These are phyloP conservation scores for Stigmatopora nigra DNA, from an alignment of 2,113 vertebrate genomes.

Conservation along the genomic window DNA sequence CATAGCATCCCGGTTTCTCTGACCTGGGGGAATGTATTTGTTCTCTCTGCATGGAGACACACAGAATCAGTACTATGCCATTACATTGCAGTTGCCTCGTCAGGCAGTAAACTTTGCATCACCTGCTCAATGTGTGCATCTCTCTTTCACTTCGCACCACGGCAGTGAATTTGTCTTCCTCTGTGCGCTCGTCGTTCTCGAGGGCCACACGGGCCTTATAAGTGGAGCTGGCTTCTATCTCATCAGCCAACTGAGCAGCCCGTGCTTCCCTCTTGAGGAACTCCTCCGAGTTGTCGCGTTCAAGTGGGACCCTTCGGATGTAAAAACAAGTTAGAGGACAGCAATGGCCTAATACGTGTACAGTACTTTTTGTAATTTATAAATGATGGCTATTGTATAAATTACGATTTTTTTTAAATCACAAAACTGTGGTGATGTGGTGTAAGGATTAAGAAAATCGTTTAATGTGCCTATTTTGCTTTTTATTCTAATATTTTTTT, in stretches of 20 bases:
- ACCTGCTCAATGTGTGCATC: constrained; percentile 82
- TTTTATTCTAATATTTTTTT: too few species aligned
- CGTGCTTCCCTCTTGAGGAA: constrained; percentile 95
- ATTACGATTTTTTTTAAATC: too few species aligned
- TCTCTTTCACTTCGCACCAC: constrained; percentile 88
- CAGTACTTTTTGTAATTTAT: too few species aligned
- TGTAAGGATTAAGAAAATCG: too few species aligned
- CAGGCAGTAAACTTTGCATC: constrained; percentile 15
- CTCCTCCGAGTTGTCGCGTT: constrained; percentile 96
- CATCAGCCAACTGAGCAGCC: constrained; percentile 94
- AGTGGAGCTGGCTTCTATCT: constrained; percentile 95
- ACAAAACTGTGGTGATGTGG: too few species aligned
- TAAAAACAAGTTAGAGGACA: constrained; percentile 20
- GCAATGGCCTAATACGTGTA: not conserved
- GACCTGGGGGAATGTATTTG: constrained; percentile 94
- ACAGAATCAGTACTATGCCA: constrained; percentile 3
- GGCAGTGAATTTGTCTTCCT: constrained; percentile 96
- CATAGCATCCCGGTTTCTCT: constrained; percentile 90
- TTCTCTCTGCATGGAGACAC: constrained; percentile 74
- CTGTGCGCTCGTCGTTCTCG: constrained; percentile 92
- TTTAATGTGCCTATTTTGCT: too few species aligned
- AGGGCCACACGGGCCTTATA: constrained; percentile 94
- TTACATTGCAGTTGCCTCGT: not conserved
- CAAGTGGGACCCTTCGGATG: constrained; percentile 83
- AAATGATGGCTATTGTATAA: too few species aligned